phyloP scores from a whole-genome alignment of 1,140 invertebrate species.

The Neuroterus valhalla region DNA sequence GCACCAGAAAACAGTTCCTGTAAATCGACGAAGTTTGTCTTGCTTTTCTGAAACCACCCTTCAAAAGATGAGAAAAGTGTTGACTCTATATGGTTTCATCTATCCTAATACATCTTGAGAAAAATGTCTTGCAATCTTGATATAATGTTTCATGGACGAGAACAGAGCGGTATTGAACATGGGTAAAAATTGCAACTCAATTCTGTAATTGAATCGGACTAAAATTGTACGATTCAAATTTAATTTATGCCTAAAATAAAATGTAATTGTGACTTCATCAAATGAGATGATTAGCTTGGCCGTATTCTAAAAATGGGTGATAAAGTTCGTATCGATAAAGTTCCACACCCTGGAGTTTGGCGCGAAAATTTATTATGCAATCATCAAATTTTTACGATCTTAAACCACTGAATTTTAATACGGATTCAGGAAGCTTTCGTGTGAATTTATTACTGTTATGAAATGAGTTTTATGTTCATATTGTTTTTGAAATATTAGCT shows the following conservation, averaged over 20 bases:
- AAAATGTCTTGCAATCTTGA: not conserved
- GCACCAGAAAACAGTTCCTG: not conserved
- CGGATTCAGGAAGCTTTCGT: too few species aligned
- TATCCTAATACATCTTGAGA: not conserved
- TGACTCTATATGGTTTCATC: slow-evolving; percentile 9
- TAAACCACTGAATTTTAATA: too few species aligned
- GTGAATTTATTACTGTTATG: too few species aligned
- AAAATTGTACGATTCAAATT: slow-evolving; percentile 1
- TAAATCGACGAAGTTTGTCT: not conserved
- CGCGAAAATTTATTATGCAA: too few species aligned
- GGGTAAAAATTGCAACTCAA: not conserved
- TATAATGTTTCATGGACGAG: slow-evolving; percentile 2
- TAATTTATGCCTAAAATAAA: slow-evolving; percentile 1
- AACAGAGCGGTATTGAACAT: not conserved
- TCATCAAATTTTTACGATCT: too few species aligned
- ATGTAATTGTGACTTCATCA: not conserved
- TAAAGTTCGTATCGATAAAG: too few species aligned
- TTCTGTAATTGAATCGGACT: not conserved
- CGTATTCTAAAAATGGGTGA: not conserved
- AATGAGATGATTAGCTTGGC: not conserved
- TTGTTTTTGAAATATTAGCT: too few species aligned
- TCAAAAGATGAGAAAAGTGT: not conserved
- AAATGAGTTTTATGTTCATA: too few species aligned
- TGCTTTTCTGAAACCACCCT: not conserved
- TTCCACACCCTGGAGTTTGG: too few species aligned